Conservation (phyloP, 2,888 invertebrate genomes). For the Lacanobia oleracea region DNA sequence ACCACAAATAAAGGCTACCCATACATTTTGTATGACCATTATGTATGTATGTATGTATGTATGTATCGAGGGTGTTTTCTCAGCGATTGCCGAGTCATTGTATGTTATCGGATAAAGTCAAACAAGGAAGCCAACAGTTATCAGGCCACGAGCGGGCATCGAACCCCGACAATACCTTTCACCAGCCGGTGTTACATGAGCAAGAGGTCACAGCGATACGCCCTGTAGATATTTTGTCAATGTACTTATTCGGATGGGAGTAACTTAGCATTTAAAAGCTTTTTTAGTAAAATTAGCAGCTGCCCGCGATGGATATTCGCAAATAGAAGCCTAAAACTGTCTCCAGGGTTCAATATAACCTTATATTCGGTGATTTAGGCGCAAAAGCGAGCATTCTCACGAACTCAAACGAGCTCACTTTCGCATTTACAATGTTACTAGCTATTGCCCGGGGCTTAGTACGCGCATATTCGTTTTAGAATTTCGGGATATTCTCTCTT, state of each 20-base stretch:
- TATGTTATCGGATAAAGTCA: slow-evolving; percentile 72
- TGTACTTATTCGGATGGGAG: slow-evolving; percentile 21
- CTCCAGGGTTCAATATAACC: too few species aligned
- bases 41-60: slow-evolving; percentile 20
- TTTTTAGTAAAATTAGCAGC: not conserved
- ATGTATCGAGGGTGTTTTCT: slow-evolving; percentile 59
- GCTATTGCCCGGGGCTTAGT: too few species aligned
- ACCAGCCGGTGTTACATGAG: slow-evolving; percentile 51
- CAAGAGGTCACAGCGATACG: slow-evolving; percentile 49
- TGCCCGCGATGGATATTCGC: too few species aligned
- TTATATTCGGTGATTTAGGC: too few species aligned
- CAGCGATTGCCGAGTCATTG: slow-evolving; percentile 57
- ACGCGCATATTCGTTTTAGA: too few species aligned
- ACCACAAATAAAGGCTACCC: slow-evolving; percentile 5
- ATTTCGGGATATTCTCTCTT: too few species aligned
- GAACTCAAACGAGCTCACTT: too few species aligned
- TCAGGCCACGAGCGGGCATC: slow-evolving; percentile 72
- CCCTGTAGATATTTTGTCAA: slow-evolving; percentile 45
- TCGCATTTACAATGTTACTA: not conserved
- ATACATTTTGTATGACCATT: slow-evolving; percentile 26
- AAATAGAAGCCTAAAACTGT: too few species aligned
- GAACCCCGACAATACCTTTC: slow-evolving; percentile 68
- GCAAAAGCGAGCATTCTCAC: too few species aligned
- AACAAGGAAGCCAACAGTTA: slow-evolving; percentile 71
- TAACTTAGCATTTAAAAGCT: not conserved